Evolutionary conservation across 2,888 invertebrate genomes (phyloP).

Genomic region (Geotrupes spiniger): DNA sequence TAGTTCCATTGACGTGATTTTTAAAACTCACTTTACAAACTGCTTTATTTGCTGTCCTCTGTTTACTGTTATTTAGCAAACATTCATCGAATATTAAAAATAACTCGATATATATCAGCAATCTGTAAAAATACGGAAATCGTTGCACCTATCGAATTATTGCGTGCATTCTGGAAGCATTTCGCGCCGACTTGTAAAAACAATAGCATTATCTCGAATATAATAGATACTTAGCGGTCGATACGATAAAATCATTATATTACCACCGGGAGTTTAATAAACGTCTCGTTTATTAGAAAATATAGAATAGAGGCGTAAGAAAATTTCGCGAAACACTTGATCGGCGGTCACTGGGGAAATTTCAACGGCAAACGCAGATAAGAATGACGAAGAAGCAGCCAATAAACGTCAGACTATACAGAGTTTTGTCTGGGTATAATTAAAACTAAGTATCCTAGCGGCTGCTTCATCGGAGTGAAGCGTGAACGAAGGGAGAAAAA

Average conservation of each 20-base stretch:
- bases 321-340: conserved; percentile 17
- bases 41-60: too few species aligned
- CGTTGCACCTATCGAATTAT: too few species aligned
- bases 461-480: conserved; percentile 7
- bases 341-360: conserved; percentile 33
- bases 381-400: conserved; percentile 36
- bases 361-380: conserved; percentile 28
- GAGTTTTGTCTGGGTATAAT: conserved; percentile 39
- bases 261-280: conserved; percentile 4
- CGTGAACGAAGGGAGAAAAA: conserved; percentile 24
- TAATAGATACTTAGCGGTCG: too few species aligned
- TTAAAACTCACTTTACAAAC: too few species aligned
- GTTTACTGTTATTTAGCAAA: too few species aligned
- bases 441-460: conserved; percentile 41
- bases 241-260: not conserved
- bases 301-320: conserved; percentile 4
- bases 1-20: too few species aligned
- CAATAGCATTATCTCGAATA: too few species aligned
- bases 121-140: too few species aligned
- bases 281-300: conserved; percentile 3
- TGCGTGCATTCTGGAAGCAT: too few species aligned
- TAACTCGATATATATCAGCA: too few species aligned
- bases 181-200: too few species aligned
- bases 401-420: conserved; percentile 40
- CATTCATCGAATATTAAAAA: too few species aligned